phyloP scores from a whole-genome alignment of 1,140 invertebrate species.

The Eriosoma lanigerum region DNA sequence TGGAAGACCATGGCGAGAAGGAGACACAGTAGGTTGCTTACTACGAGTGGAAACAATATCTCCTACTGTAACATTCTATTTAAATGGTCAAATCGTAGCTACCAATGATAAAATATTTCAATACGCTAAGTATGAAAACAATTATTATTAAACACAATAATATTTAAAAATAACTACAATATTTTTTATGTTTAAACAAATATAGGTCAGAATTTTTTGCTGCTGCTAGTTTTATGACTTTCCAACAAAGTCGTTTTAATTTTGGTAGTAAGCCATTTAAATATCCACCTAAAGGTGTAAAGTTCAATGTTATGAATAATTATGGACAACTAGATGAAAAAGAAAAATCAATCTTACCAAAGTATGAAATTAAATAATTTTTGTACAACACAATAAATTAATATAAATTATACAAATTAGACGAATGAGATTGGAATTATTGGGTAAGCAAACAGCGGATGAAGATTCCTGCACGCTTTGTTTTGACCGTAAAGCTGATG shows the following conservation, averaged over 20 bases:
- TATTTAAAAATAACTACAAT: constrained; percentile 11
- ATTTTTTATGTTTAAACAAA: constrained; percentile 55
- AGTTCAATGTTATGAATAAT: constrained; percentile 77
- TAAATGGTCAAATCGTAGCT: constrained; percentile 76
- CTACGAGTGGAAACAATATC: constrained; percentile 72
- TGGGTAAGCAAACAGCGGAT: constrained; percentile 73
- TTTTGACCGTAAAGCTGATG: constrained; percentile 76
- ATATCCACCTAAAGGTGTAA: constrained; percentile 70
- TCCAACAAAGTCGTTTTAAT: constrained; percentile 92
- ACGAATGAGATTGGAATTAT: constrained; percentile 73
- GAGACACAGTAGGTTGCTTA: constrained; percentile 82
- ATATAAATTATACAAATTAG: constrained; percentile 58
- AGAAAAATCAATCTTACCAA: constrained; percentile 69
- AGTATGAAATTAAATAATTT: constrained; percentile 56
- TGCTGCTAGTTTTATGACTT: constrained; percentile 93
- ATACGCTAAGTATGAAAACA: constrained; percentile 68
- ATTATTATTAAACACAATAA: not conserved
- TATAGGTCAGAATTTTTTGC: constrained; percentile 85
- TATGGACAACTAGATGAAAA: constrained; percentile 69
- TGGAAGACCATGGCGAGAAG: constrained; percentile 73
- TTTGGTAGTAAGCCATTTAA: constrained; percentile 82
- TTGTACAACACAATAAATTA: not conserved
- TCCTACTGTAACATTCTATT: constrained; percentile 71
- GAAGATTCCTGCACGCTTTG: constrained; percentile 88
- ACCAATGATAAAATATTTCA: constrained; percentile 75